Percentiles rank a stretch among this genome's conserved stretches.
These are phyloP conservation scores for Etheostoma spectabile DNA, from an alignment of 2,113 vertebrate genomes.

Conservation along the genomic window DNA sequence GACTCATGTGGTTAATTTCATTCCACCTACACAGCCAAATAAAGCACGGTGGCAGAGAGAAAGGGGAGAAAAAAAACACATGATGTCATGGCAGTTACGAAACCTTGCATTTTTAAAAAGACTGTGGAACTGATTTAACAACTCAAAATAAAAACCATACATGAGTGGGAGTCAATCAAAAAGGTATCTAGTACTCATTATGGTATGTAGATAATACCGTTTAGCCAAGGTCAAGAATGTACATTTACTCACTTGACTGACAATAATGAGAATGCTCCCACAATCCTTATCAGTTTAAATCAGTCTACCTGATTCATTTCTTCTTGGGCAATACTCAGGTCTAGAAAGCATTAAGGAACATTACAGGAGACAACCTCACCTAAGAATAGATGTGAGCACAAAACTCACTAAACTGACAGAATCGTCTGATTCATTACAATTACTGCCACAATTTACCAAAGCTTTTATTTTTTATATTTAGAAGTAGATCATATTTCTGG, in stretches of 20 bases:
- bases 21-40: conserved; percentile 90
- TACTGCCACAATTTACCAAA: conserved; percentile 16
- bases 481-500: conserved; percentile 4
- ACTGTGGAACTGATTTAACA: conserved; percentile 14
- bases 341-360: conserved; percentile 5
- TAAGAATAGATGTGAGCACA: conserved; percentile 33
- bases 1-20: conserved; percentile 98
- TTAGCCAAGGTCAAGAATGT: conserved; percentile 21
- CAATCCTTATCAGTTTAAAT: conserved; percentile 25
- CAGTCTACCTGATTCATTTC: conserved; percentile 45
- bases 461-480: conserved; percentile 10
- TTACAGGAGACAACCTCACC: conserved; percentile 15
- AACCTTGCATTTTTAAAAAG: conserved; percentile 8
- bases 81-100: conserved; percentile 50
- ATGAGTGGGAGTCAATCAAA: conserved; percentile 2
- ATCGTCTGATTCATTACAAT: conserved; percentile 16
- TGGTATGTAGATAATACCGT: conserved; percentile 5
- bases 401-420: conserved; percentile 3
- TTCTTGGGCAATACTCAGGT: conserved; percentile 23
- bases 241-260: conserved; percentile 6
- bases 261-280: conserved; percentile 9
- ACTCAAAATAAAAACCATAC: neutral
- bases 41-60: conserved; percentile 36
- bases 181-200: conserved; percentile 4
- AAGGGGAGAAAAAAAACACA: conserved; percentile 34